phyloP scores from a whole-genome alignment of 1,140 invertebrate species.

The Arctopsyche grandis region DNA sequence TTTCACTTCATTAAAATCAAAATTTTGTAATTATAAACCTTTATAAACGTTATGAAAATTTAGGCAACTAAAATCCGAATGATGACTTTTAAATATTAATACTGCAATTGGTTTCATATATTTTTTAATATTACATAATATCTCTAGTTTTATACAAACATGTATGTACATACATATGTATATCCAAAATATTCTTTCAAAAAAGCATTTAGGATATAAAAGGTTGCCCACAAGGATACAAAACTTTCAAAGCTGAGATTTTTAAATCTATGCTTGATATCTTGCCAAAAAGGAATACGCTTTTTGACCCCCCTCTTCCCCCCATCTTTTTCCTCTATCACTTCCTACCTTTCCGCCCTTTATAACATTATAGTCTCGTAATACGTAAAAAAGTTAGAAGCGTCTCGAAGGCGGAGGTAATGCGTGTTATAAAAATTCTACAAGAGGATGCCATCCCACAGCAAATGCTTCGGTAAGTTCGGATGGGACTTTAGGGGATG shows the following conservation, averaged over 20 bases:
- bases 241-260: slow-evolving; percentile 16
- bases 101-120: background rate
- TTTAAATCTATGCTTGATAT: slow-evolving; percentile 21
- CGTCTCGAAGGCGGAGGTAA: slow-evolving; percentile 33
- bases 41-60: background rate
- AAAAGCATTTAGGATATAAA: slow-evolving; percentile 4
- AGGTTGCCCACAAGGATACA: background rate
- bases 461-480: slow-evolving; percentile 36
- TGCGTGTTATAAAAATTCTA: slow-evolving; percentile 54
- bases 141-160: background rate
- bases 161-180: background rate
- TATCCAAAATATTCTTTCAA: background rate
- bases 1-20: too few relatives aligned
- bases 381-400: slow-evolving; percentile 19
- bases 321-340: too few relatives aligned
- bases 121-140: background rate
- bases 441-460: slow-evolving; percentile 44
- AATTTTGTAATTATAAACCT: background rate
- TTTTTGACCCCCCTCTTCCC: background rate
- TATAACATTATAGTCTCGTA: slow-evolving; percentile 9
- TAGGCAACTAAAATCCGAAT: background rate
- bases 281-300: background rate
- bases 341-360: background rate
- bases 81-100: background rate
- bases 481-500: background rate